phyloP scores from a whole-genome alignment of 1,140 invertebrate genomes.

The Neomicropteryx cornuta region DNA sequence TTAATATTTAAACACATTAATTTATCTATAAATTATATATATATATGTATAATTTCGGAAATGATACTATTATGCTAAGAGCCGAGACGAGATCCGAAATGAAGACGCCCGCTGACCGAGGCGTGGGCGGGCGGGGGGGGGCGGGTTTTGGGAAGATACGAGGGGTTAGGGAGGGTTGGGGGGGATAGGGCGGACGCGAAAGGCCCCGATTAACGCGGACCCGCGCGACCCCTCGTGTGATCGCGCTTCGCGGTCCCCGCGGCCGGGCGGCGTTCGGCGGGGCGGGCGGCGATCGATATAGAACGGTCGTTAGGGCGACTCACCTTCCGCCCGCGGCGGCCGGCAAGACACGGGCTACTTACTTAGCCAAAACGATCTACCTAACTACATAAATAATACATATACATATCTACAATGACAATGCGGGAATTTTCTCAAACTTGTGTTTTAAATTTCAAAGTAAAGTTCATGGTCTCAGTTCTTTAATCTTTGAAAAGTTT shows the following conservation, averaged over 20 bases:
- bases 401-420: too few relatives aligned
- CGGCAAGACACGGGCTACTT: too few relatives aligned
- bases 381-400: too few relatives aligned
- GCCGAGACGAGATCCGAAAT: constrained; percentile 28
- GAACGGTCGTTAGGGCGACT: too few relatives aligned
- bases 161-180: not conserved
- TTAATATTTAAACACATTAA: not conserved
- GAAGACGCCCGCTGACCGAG: constrained; percentile 14
- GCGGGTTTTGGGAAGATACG: not conserved
- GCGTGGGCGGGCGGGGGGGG: constrained; percentile 11
- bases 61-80: constrained; percentile 6
- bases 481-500: too few relatives aligned
- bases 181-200: constrained; percentile 24
- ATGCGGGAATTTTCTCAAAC: too few relatives aligned
- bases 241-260: constrained; percentile 16
- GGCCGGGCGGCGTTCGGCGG: too few relatives aligned
- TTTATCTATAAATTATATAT: not conserved
- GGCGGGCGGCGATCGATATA: too few relatives aligned
- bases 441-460: too few relatives aligned
- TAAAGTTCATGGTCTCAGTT: too few relatives aligned
- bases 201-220: constrained; percentile 22
- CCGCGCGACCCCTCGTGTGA: constrained; percentile 15
- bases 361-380: too few relatives aligned
- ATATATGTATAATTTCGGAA: not conserved
- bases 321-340: too few relatives aligned